phyloP scores from a whole-genome alignment of 2,888 invertebrate species.

The Amiota communis region DNA sequence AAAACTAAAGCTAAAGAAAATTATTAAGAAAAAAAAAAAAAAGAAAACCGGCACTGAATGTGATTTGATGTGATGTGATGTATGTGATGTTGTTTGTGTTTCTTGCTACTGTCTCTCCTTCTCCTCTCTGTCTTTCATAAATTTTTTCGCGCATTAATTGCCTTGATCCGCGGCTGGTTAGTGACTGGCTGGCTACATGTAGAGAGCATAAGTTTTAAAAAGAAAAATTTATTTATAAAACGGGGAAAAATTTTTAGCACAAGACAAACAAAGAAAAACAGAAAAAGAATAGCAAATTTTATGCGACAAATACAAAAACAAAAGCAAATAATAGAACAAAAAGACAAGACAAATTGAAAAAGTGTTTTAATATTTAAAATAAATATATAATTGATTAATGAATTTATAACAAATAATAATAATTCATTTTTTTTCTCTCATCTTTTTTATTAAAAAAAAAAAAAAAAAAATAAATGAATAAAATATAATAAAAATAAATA shows the following conservation, averaged over 20 bases:
- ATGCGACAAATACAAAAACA: slow-evolving; percentile 2
- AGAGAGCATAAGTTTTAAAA: neutral
- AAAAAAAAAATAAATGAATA: neutral
- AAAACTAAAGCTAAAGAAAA: neutral
- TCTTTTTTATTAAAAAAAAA: neutral
- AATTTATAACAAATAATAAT: too few relatives aligned
- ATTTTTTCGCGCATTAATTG: slow-evolving; percentile 21
- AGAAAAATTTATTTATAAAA: slow-evolving; percentile 23
- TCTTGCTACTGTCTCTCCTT: neutral
- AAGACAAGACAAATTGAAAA: slow-evolving; percentile 4
- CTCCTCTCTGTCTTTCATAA: neutral
- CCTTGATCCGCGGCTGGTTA: slow-evolving; percentile 2
- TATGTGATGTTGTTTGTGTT: neutral
- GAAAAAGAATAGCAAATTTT: neutral
- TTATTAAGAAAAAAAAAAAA: neutral
- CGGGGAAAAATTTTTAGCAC: slow-evolving; percentile 15
- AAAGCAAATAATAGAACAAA: neutral
- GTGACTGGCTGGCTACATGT: neutral
- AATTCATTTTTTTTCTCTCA: neutral
- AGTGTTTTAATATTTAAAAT: slow-evolving; percentile 5
- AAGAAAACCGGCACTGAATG: neutral
- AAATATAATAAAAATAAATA: neutral
- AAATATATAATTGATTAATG: slow-evolving; percentile 17
- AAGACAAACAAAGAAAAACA: slow-evolving; percentile 11
- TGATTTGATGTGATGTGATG: neutral